These are phyloP conservation scores for Chaetops frenatus DNA, from an alignment of 2,113 vertebrate species.

Conservation along the genomic window DNA sequence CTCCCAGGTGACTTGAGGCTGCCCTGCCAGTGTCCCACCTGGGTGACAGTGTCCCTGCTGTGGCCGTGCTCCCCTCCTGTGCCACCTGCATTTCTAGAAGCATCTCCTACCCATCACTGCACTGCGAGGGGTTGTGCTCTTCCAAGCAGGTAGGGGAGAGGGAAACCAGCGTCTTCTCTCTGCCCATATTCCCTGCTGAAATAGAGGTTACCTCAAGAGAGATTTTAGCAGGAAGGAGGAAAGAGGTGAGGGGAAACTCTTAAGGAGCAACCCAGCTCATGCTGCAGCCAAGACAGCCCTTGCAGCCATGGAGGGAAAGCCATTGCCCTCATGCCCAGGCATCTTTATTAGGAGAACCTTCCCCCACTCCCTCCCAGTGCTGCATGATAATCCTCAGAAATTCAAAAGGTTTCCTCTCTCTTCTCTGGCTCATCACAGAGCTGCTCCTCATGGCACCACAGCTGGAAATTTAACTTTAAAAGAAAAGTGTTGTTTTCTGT, in stretches of 20 bases:
- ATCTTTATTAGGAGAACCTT: background rate
- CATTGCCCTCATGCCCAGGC: background rate
- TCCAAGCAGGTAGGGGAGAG: background rate
- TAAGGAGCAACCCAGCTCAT: background rate
- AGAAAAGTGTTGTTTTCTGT: background rate
- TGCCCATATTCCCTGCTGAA: fast-evolving
- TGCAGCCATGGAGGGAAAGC: background rate
- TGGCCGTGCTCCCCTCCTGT: fast-evolving
- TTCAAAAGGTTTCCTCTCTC: background rate
- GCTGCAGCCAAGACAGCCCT: background rate
- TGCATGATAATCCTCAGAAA: background rate
- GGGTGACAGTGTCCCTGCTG: background rate
- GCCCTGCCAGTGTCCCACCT: background rate
- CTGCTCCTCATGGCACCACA: background rate
- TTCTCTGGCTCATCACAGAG: background rate
- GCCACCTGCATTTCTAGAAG: background rate
- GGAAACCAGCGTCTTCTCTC: background rate
- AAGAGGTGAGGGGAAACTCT: background rate
- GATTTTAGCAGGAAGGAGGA: background rate
- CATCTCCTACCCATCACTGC: background rate
- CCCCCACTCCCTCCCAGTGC: background rate
- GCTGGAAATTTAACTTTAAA: background rate
- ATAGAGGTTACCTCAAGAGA: background rate
- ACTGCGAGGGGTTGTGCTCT: fast-evolving
- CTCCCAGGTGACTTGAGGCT: background rate